These are phyloP conservation scores for Apodemia hepburni DNA, from an alignment of 2,888 invertebrate species.

Conservation along the genomic window DNA sequence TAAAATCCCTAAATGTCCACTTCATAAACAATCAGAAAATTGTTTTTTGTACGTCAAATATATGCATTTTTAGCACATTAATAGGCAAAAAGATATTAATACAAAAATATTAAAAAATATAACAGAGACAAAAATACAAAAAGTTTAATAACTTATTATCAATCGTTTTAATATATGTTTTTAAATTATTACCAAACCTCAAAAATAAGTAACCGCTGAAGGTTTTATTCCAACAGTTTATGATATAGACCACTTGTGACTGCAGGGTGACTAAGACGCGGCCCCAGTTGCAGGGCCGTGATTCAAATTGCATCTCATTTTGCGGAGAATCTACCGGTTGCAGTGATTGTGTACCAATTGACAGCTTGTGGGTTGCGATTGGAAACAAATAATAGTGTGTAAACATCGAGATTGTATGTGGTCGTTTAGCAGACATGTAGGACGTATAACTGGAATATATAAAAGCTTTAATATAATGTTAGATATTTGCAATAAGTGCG, in stretches of 20 bases:
- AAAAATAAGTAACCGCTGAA: too few species aligned
- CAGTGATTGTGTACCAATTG: conserved; percentile 62
- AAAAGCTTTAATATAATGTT: not conserved
- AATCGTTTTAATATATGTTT: too few species aligned
- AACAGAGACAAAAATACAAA: too few species aligned
- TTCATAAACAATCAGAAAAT: too few species aligned
- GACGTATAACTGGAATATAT: conserved; percentile 25
- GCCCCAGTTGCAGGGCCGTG: conserved; percentile 59
- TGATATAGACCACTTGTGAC: conserved; percentile 40
- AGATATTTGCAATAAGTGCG: not conserved
- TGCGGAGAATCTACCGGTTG: conserved; percentile 53
- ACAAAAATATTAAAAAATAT: too few species aligned
- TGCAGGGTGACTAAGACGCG: conserved; percentile 45
- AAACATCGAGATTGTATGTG: conserved; percentile 30
- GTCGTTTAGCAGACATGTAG: conserved; percentile 28
- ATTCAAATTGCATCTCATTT: conserved; percentile 70
- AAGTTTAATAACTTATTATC: too few species aligned
- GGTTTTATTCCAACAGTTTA: not conserved
- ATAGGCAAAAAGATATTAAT: too few species aligned
- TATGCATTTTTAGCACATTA: too few species aligned
- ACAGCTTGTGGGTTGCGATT: conserved; percentile 41
- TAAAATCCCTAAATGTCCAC: too few species aligned
- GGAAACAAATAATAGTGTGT: conserved; percentile 36
- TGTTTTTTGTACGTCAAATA: too few species aligned
- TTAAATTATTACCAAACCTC: too few species aligned